Evolutionary conservation across 2,797 vertebrate genomes (phyloP).

Genomic region (Periparus ater): DNA sequence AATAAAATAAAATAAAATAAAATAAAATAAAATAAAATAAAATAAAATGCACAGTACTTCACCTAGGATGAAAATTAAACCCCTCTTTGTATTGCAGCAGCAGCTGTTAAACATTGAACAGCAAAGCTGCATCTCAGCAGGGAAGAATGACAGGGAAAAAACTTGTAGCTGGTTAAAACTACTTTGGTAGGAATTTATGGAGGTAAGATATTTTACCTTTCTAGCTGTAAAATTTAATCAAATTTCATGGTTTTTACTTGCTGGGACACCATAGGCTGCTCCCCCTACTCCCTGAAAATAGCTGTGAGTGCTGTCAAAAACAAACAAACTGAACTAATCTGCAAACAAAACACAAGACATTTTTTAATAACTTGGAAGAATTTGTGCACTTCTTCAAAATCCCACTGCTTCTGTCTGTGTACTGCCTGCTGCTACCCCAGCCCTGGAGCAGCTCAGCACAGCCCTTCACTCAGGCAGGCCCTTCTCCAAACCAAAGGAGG

Average conservation of each 20-base stretch:
- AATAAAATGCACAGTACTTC: background rate
- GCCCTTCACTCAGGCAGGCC: background rate
- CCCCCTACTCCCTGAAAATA: background rate
- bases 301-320: background rate
- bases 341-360: background rate
- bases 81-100: background rate
- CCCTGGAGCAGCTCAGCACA: background rate
- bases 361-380: background rate
- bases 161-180: background rate
- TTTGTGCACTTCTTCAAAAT: background rate
- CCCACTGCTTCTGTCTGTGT: background rate
- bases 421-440: background rate
- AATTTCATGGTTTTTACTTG: background rate
- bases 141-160: background rate
- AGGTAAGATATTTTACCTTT: background rate
- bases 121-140: background rate
- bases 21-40: too few species aligned
- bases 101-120: constrained; percentile 3
- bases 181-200: background rate
- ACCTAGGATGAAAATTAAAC: background rate
- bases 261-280: background rate
- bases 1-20: too few species aligned
- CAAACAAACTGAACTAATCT: background rate
- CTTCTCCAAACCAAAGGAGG: rapidly evolving
- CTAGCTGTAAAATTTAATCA: background rate